Base-by-base conservation (phyloP, 2,113 vertebrate species). In the Vidua macroura region DNA sequence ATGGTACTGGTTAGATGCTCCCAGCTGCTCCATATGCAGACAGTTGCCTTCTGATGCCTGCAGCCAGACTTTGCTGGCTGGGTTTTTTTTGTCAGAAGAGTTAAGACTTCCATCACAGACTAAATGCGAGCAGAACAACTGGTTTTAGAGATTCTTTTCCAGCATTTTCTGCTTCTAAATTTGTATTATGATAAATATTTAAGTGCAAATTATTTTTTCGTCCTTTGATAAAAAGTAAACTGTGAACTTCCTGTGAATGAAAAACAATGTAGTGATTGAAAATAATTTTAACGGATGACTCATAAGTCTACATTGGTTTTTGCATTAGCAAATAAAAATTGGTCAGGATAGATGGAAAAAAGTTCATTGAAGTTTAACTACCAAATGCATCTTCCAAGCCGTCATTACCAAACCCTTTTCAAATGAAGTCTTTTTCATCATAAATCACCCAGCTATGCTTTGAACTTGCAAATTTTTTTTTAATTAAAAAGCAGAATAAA, bases 261-360 rank as follows among this genome's bases (percentile, higher is more conserved):
- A 70, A 96, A 96, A 93, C 68, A 94, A 90, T 81, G 79, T 52
- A 64, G 64, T 78, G 79, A 86, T 93, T 94, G 88, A 90, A 96
- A 96, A 79, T 93, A 90, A 90, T 88, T 91, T 67, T 90, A 80
- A 94, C 28, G 56, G 68, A 58, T 97, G 92, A 97, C 79, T 95
- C 94, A 94, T 70, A 44, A 59, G 28, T 67, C 85, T 90, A 69
- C 37, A 43, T 8, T 33, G 44, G 23, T 6, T 81, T 96, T 93
- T 93, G 35, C 90, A 94, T 90, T 64, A 92, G 79, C 35, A 90
- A 86, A 88, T 63, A 83, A 95, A 95, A 93, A 84, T 88, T 74
- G 68, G 64, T 86, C 62, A 81, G 68, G 73, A 78, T 49, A 90
- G 64, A 91, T 11, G 33, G 52, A 52, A 77, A 72, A 91, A 87